Evolutionary conservation across 2,797 vertebrate genomes (phyloP), one percentile per base, ranked within the genome.

Genomic region (Coccyzus lansbergi): DNA sequence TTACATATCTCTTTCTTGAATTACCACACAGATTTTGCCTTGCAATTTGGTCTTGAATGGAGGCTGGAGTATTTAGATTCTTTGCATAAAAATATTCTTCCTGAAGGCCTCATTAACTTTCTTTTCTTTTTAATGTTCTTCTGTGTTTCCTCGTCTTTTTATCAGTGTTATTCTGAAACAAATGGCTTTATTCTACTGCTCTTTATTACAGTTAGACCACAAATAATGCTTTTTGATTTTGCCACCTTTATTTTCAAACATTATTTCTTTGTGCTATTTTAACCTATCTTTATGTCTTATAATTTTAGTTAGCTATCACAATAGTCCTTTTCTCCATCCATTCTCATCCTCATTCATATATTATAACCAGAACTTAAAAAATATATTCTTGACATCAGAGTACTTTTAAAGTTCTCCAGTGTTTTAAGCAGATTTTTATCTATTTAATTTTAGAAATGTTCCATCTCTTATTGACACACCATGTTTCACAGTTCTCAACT

Each of bases 11-110:
- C 36, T 49, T 33, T n/a, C 49, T n/a, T 95, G 76, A 92, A 86
- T 93, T 93, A 89, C 88, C 83, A 82, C 51, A 64, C 29, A 49
- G 59, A 26, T 90, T 94, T 93, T 92, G 65, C 88, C 67, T 92
- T 70, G 86, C 55, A 78, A 75, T 91, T 92, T 86, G 53, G n/a
- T 94, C 36, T 26, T 92, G 53, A 88, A 75, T 71, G 25, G 26
- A 40, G 34, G 20, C 28, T 93, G 55, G 64, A 74, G 25, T 33
- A 80, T 58, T 76, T 86, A 62, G 40, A 89, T 86, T 88, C 60
- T 46, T 65, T 72, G 25, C 14, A 69, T 44, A 40, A 91, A 93
- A 88, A 89, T n/a, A 51, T 67, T 28, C 56, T 90, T 91, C 68
- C 44, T 84, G 69, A 93, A 58, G 18, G 40, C 34, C 28, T 70